phyloP scores from a whole-genome alignment of 2,113 vertebrate species.

The Sinocyclocheilus maitianheensis region DNA sequence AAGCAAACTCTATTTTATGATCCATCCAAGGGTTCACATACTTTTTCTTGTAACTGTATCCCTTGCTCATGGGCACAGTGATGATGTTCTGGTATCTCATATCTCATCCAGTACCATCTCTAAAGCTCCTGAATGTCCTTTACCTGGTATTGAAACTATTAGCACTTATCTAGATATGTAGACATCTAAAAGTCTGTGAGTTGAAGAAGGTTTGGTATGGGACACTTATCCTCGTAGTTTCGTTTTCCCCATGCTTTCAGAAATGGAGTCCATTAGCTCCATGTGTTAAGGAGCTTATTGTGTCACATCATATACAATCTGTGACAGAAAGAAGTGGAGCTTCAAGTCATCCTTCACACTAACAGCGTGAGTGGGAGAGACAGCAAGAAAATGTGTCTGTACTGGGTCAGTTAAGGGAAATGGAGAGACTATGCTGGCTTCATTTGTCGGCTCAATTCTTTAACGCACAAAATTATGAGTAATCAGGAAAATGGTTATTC shows the following conservation, averaged over 20 bases:
- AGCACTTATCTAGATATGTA: not conserved
- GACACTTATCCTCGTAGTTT: not conserved
- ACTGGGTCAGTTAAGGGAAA: constrained; percentile 19
- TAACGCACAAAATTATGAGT: constrained; percentile 67
- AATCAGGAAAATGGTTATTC: constrained; percentile 74
- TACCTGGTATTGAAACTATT: not conserved
- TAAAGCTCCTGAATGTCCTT: not conserved
- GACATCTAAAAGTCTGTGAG: not conserved
- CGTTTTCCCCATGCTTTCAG: not conserved
- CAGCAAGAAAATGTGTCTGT: not conserved
- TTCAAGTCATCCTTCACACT: constrained; percentile 31
- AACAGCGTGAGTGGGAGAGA: constrained; percentile 21
- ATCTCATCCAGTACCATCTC: not conserved
- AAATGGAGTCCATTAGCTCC: constrained; percentile 39
- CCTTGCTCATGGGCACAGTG: not conserved
- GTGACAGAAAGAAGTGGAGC: constrained; percentile 24
- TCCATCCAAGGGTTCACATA: not conserved
- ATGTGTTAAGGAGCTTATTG: constrained; percentile 40
- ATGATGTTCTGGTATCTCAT: not conserved
- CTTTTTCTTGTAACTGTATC: not conserved
- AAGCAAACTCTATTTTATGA: not conserved
- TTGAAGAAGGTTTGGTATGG: not conserved
- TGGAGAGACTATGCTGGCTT: constrained; percentile 23
- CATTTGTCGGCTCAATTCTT: constrained; percentile 48
- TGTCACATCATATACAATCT: constrained; percentile 38